Percentiles rank a stretch among this genome's conserved stretches.
These are phyloP conservation scores for Rhinoderma darwinii DNA, from an alignment of 2,113 vertebrate genomes.

Conservation along the genomic window DNA sequence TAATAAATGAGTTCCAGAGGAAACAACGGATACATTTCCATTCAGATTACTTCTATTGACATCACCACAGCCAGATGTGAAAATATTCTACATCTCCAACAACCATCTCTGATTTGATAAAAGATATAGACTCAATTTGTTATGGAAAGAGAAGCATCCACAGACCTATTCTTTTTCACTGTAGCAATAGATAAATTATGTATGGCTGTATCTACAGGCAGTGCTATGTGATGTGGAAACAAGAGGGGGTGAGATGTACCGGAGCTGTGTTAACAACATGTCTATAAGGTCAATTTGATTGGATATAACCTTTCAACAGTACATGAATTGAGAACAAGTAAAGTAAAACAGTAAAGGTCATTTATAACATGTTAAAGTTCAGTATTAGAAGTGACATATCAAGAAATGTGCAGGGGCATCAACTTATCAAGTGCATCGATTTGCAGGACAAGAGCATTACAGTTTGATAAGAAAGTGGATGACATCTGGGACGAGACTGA, in stretches of 20 bases:
- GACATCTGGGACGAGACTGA: background rate
- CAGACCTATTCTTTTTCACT: background rate
- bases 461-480: background rate
- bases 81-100: constrained; percentile 19
- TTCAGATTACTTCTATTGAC: constrained; percentile 55
- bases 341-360: constrained; percentile 23
- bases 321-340: constrained; percentile 1
- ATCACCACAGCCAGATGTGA: constrained; percentile 41
- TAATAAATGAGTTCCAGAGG: constrained; percentile 53
- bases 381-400: constrained; percentile 3
- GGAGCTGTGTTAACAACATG: constrained; percentile 12
- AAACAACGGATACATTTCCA: constrained; percentile 47
- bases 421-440: constrained; percentile 3
- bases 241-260: background rate
- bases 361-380: constrained; percentile 20
- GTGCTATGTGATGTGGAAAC: background rate
- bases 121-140: constrained; percentile 51
- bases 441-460: background rate
- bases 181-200: constrained; percentile 47
- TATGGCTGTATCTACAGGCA: constrained; percentile 23
- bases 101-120: constrained; percentile 56
- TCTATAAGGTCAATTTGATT: constrained; percentile 40
- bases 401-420: background rate
- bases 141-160: constrained; percentile 14
- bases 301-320: constrained; percentile 18